Evolutionary conservation across 30 jellyfish, hydroid and myxozoan genomes (phyloP), one percentile per base, ranked within the genome.

Genomic region (Chrysaora quinquecirrha): DNA sequence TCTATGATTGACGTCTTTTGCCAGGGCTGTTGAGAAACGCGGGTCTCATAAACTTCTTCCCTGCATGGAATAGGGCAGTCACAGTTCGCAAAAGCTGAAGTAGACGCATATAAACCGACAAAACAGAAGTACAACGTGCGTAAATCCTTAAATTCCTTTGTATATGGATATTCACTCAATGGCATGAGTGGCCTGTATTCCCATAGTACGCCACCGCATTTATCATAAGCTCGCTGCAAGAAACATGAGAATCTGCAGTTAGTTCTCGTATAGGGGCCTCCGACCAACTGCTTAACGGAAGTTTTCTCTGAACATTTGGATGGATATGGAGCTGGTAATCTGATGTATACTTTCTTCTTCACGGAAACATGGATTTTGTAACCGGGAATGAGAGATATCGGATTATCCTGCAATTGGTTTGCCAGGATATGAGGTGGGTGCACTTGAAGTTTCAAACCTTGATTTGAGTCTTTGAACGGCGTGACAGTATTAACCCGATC

Each of bases 11-110:
- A 77, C 7, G 88, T 16, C 22, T 24, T 9, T 31, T 50, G 28
- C 67, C 67, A 58, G 1, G 88, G 88, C 25, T 70, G 60, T 20
- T 9, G 48, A 34, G 25, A 35, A 61, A 77, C 80, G 21, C 54
- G 34, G n/a, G 80, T 24, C 29, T 18, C 71, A 28, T 29, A 77
- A 11, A 27, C 69, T 14, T 32, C 88, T 31, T 35, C 80, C 12
- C 34, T 9, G 29, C 88, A 77, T 0, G 79, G 80, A 2, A 61
- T 11, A 12, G 70, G 73, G 25, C 88, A 77, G 3, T 77, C 79
- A 46, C 88, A 77, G 1, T 77, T 22, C 20, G 48, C 11, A 30
- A 27, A 9, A 38, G 54, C 54, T n/a, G n/a, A n/a, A n/a, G n/a
- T n/a, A n/a, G n/a, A n/a, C n/a, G n/a, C n/a, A n/a, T n/a, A n/a